A percentile compares a stretch with the other conserved stretches of the same genome.
Conservation (phyloP, 2,888 invertebrate species). For the Scaptomyza reducta region DNA sequence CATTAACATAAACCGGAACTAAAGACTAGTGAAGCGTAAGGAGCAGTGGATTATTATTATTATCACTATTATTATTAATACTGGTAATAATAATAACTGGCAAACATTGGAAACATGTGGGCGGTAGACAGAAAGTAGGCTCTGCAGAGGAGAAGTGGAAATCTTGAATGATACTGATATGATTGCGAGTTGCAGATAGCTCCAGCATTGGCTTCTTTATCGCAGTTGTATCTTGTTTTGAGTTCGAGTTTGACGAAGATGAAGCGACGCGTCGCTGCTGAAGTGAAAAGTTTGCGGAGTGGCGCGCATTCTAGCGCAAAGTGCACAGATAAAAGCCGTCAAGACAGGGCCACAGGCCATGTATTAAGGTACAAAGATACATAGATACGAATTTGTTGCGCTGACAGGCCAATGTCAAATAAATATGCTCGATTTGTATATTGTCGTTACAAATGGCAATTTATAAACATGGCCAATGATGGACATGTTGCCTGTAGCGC, state of each 20-base stretch:
- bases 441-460: slow-evolving; percentile 73
- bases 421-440: background rate
- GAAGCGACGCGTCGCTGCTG: slow-evolving; percentile 52
- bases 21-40: slow-evolving; percentile 66
- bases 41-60: slow-evolving; percentile 57
- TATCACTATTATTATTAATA: slow-evolving; percentile 52
- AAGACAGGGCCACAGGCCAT: slow-evolving; percentile 17
- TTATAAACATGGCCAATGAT: slow-evolving; percentile 67
- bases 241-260: slow-evolving; percentile 54
- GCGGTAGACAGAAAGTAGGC: slow-evolving; percentile 30
- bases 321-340: slow-evolving; percentile 69
- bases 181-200: slow-evolving; percentile 48
- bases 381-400: slow-evolving; percentile 71
- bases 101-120: slow-evolving; percentile 42
- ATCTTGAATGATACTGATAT: slow-evolving; percentile 29
- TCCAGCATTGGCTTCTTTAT: slow-evolving; percentile 12
- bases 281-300: slow-evolving; percentile 58
- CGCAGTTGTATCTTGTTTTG: slow-evolving; percentile 2
- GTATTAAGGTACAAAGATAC: slow-evolving; percentile 41
- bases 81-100: slow-evolving; percentile 29
- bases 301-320: slow-evolving; percentile 77
- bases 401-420: slow-evolving; percentile 71
- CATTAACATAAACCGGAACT: slow-evolving; percentile 75
- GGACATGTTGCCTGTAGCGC: slow-evolving; percentile 53
- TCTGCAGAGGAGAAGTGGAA: slow-evolving; percentile 2